Percentiles rank a stretch among this genome's conserved stretches.
phyloP scores from a whole-genome alignment of 2,797 vertebrate species.

The Hoplostethus atlanticus region DNA sequence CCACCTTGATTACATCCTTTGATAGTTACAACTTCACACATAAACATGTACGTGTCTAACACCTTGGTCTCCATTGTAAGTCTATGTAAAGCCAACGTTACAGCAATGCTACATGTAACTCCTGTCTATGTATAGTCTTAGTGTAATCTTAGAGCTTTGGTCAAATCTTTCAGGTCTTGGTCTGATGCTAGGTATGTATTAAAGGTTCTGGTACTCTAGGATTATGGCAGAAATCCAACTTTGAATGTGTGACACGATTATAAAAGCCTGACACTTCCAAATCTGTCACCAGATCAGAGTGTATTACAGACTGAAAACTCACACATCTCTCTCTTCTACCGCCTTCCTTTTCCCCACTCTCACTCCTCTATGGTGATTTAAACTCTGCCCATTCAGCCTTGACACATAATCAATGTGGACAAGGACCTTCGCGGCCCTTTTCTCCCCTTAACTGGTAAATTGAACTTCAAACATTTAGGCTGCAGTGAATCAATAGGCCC shows the following conservation, averaged over 20 bases:
- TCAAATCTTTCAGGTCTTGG: too few species aligned
- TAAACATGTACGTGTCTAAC: too few species aligned
- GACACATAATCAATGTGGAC: slow-evolving; percentile 92
- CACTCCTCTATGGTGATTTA: slow-evolving; percentile 78
- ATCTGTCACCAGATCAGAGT: slow-evolving; percentile 19
- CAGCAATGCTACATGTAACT: too few species aligned
- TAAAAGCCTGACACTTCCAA: background rate
- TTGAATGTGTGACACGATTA: background rate
- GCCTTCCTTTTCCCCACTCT: background rate
- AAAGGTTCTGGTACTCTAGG: too few species aligned
- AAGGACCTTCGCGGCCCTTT: slow-evolving; percentile 90
- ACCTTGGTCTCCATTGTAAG: too few species aligned
- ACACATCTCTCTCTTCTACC: slow-evolving; percentile 5
- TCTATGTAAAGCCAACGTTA: too few species aligned
- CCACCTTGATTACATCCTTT: too few species aligned
- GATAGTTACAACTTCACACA: too few species aligned
- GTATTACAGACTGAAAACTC: slow-evolving; percentile 41
- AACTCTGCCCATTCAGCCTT: slow-evolving; percentile 85
- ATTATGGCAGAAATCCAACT: too few species aligned
- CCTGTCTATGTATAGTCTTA: too few species aligned
- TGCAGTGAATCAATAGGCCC: slow-evolving; percentile 88
- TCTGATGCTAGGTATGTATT: too few species aligned
- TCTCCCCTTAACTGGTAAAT: slow-evolving; percentile 92
- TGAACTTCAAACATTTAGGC: slow-evolving; percentile 90
- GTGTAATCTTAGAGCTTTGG: too few species aligned